Evolutionary conservation across 2,113 vertebrate species (phyloP), one percentile per base, ranked within the genome.

Genomic region (Pomatostomus ruficeps): DNA sequence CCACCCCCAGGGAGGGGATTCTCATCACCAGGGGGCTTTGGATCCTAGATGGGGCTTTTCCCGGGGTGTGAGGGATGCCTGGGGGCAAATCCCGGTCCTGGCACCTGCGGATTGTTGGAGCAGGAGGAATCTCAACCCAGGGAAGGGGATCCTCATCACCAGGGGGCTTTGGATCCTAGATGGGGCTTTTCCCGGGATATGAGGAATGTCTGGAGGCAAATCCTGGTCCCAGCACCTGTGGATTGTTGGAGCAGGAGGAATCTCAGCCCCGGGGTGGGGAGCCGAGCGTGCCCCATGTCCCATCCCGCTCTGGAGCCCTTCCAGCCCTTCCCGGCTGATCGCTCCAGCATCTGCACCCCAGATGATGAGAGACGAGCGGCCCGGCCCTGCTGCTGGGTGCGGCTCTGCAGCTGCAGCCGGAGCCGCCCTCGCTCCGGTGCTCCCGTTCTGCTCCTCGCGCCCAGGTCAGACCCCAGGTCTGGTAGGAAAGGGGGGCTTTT

Each of bases 351-450:
- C 71, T 94, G 89, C 73, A 1, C 10, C 8, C 4, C 91, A 86
- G 81, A 40, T 46, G 91, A 51, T 42, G 72, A 81, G 83, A 70
- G 85, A 94, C 0, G 73, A 70, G 73, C 6, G 20, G n/a, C n/a
- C n/a, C n/a, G 89, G 71, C 26, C n/a, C 4, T 6, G 82, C 71
- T 63, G 58, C 54, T 12, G 1, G 52, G 23, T 4, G 67, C 0
- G 10, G 63, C 22, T 71, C 80, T n/a, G n/a, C n/a, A n/a, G n/a
- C n/a, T n/a, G n/a, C n/a, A n/a, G n/a, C n/a, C n/a, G n/a, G n/a
- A n/a, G n/a, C 66, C 71, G 55, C 61, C n/a, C 51, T 8, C 0
- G 1, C 1, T 3, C 48, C 3, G 0, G 0, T 0, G 6, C 29
- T 62, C 38, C 76, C 2, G 0, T 20, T 42, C 29, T 26, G 62